Base-by-base conservation (phyloP, 2,113 vertebrate genomes). In the Bambusicola thoracicus region DNA sequence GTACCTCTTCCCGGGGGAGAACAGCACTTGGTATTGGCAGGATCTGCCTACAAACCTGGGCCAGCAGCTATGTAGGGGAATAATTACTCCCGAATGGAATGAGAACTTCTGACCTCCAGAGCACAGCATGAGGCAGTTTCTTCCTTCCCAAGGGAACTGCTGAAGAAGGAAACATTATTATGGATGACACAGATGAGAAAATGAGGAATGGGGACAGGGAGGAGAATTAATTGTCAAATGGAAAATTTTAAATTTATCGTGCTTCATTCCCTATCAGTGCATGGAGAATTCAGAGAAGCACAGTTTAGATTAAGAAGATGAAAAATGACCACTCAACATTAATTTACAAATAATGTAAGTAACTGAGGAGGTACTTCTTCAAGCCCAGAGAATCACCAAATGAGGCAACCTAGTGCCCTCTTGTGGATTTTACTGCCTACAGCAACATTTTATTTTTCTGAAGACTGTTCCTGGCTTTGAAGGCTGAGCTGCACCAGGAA, bases 231-330 rank as follows among this genome's bases (percentile, higher is more conserved):
- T n/a, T 41, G 56, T 11, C 34, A 49, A 72, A 67, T 3, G 59
- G 76, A 25, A 36, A 3, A 13, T 4, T 49, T 48, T 30, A 5
- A 1, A 8, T 29, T 8, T 6, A 29, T 19, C 63, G 2, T 2
- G 1, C 51, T 72, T 40, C 10, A 3, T 2, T 24, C 32, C 75
- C 83, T 7, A 1, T 7, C 24, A 4, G 72, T 0, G 11, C 62
- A 3, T 5, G 18, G 4, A 7, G 66, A 46, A n/a, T 2, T 21
- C 78, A 6, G 11, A 61, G 59, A 1, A 43, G 36, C 5, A 18
- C 53, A 24, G 36, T 15, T 40, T 2, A 6, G 67, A 11, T 29
- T n/a, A 46, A 53, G 3, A 21, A 58, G 7, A 4, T 16, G 38
- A 83, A 43, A 68, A 79, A 46, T 73, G 6, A 14, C 36, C 29